Percentiles rank a stretch among this genome's conserved stretches.
Conservation (phyloP, 2,113 vertebrate genomes). For the Protobothrops mucrosquamatus region DNA sequence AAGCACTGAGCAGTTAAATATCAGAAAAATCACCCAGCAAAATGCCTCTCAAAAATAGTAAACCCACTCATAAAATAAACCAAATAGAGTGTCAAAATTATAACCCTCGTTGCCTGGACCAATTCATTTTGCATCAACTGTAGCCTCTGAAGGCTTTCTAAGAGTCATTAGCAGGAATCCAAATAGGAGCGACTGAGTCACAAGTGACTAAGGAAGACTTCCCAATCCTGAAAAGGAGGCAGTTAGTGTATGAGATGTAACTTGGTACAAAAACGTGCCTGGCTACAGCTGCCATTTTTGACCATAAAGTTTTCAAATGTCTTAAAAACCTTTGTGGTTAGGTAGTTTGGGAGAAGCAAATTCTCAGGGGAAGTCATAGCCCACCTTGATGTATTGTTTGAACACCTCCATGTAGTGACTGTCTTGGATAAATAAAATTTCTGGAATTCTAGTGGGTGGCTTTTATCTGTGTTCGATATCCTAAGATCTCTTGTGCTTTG, state of each 20-base stretch:
- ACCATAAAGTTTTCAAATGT: not conserved
- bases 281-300: not conserved
- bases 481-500: not conserved
- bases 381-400: not conserved
- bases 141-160: not conserved
- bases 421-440: not conserved
- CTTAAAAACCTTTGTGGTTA: not conserved
- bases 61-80: not conserved
- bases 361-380: not conserved
- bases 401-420: not conserved
- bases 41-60: not conserved
- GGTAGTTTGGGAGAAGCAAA: not conserved
- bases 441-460: not conserved
- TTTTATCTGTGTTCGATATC: not conserved
- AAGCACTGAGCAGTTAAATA: not conserved
- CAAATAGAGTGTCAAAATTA: not conserved
- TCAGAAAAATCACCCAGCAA: not conserved
- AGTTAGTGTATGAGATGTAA: not conserved
- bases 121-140: not conserved
- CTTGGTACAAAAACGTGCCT: not conserved
- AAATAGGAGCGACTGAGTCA: not conserved
- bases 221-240: not conserved
- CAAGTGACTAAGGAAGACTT: not conserved
- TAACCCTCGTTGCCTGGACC: not conserved
- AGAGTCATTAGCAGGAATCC: not conserved